Evolutionary conservation across 37 sponge, comb jelly and placozoan genomes (phyloP), one percentile per base, ranked within the genome.

Genomic region (Dysidea cf. avara): DNA sequence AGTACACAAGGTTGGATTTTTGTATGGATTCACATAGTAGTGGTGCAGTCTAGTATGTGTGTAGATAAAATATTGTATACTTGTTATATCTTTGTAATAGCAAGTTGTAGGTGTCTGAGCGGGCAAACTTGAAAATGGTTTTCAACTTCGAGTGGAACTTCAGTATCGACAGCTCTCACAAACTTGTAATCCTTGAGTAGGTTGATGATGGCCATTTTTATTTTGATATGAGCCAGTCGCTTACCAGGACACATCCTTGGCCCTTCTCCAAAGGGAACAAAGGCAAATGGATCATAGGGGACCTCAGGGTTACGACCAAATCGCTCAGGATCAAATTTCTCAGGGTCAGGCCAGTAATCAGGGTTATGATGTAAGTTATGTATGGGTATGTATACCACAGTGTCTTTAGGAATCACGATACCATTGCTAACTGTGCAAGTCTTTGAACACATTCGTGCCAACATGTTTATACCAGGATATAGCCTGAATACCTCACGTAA

Each of bases 241-340:
- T 83, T 84, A 5, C 93, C 93, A 79, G 87, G 79, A 39, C 93
- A 92, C 66, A 55, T 75, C 0, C 93, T 61, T 34, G 93, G 88
- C n/a, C 93, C 93, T 65, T 24, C 59, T 13, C 89, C 84, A 77
- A 92, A 92, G 53, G 93, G 93, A 56, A 87, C 66, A 67, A 72
- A 65, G 35, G 63, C 52, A 36, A 76, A 47, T 29, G 84, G 84
- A 55, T 63, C 73, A 3, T 74, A 60, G 37, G 78, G 64, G 18
- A 56, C 67, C 55, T 79, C n/a, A n/a, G n/a, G n/a, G n/a, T n/a
- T n/a, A n/a, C n/a, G n/a, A n/a, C n/a, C n/a, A n/a, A n/a, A n/a
- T n/a, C n/a, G n/a, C 9, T 84, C 66, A 17, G 93, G 93, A 39
- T 81, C 67, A 81, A 93, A 93, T 43, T 61, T 72, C 26, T 84